Base-by-base conservation (phyloP, 2,888 invertebrate genomes). In the Trissolcus brochymenae region DNA sequence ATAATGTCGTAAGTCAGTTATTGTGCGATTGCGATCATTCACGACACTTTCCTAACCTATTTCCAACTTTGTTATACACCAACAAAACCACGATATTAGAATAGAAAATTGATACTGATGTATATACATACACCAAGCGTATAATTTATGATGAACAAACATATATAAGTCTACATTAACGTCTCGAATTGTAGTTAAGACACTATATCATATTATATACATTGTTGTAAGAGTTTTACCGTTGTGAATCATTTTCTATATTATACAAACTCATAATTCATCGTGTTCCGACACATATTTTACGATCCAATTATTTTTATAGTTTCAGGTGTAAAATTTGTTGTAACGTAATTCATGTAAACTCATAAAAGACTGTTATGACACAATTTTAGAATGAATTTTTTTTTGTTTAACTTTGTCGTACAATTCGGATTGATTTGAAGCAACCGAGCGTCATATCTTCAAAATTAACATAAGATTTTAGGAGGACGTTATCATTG, bases 61-160 rank as follows among this genome's bases (percentile, higher is more conserved):
- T 82, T 83, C 80, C 79, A 82, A 86, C 83, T 84, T 87, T 83
- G 85, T 86, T 86, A 86, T 81, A 81, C 79, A 78, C 82, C 81
- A 82, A 82, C 81, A 82, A 82, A 82, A 81, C 83, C 83, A 82
- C 83, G 82, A 11, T 35, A 85, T 86, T 86, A 85, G 16, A 43
- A 83, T 82, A 81, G 84, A 84, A 85, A 87, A 87, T 86, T 87
- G 85, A 85, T 85, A 83, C 86, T 71, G 84, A 83, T 84, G 83
- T 53, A n/a, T 53, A n/a, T 35, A 16, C 49, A 16, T 51, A 51
- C n/a, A 46, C 46, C n/a, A 6, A 14, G 43, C 57, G 62, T 49
- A 65, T 65, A 56, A 65, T 66, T 60, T 35, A 29, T 46, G 50
- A 40, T 17, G 53, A 49, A 49, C 41, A 78, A 64, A 60, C 55